Evolutionary conservation across 2,888 invertebrate species (phyloP), one percentile per base, ranked within the genome.

Genomic region (Callimorpha dominula): DNA sequence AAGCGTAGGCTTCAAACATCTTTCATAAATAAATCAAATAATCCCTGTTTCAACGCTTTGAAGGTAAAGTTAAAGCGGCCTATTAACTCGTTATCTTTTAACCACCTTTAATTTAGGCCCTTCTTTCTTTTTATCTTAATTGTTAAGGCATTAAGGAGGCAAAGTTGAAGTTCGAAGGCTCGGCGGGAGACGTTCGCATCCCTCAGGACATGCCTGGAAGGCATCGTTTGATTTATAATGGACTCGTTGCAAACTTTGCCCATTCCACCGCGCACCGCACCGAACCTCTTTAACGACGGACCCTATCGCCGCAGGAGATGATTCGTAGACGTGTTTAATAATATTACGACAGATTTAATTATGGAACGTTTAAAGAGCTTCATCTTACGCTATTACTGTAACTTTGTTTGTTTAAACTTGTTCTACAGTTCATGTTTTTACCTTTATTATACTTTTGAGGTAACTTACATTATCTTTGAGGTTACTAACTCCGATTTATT

Each of bases 221-320:
- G 95, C 95, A 93, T 95, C 95, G 93, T 95, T 95, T 95, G 95
- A 95, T 95, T 95, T 95, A 95, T 95, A 95, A 95, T 95, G 95
- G 95, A 95, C 94, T 95, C 94, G 94, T 94, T 92, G 94, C 91
- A 93, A 95, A 95, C 93, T 95, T 95, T 93, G 91, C 92, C 95
- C 95, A 95, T 95, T 95, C 93, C 92, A 86, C 86, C 90, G 91
- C 91, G 88, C 90, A 90, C 92, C 92, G 90, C 92, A 88, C 91
- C 91, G 91, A 92, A 94, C 94, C 94, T 95, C 94, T 92, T 93
- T 95, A 94, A 95, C 93, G 95, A 94, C 90, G 93, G 93, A 92
- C 94, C 94, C 93, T 91, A 91, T 91, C 92, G 95, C 95, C 94
- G 92, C 92, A 92, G 95, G 95, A 94, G 94, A 94, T 95, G 94